A percentile compares a stretch with the other conserved stretches of the same genome.
Evolutionary conservation across 2,797 vertebrate genomes (phyloP).

Genomic region (Mormyrops attenuatus): DNA sequence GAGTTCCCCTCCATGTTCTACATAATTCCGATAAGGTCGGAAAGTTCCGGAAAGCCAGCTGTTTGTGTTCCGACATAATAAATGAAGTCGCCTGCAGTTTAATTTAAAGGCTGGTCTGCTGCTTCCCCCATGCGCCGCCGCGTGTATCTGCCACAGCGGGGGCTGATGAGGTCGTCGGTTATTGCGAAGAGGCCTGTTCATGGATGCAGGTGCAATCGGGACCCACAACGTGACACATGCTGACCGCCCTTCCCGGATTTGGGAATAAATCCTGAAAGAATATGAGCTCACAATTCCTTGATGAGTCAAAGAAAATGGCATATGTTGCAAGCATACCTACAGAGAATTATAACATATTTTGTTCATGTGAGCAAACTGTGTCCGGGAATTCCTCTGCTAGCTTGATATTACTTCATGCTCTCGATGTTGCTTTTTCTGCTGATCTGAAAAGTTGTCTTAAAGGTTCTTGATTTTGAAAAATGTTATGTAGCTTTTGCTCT

Average conservation of each 20-base stretch:
- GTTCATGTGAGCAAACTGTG: neutral
- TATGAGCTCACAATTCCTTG: neutral
- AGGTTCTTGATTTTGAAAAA: neutral
- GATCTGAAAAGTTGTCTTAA: neutral
- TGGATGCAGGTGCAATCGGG: neutral
- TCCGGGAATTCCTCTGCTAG: neutral
- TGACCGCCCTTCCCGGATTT: neutral
- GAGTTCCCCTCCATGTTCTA: slow-evolving; percentile 18
- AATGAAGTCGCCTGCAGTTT: neutral
- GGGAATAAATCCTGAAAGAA: neutral
- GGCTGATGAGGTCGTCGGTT: neutral
- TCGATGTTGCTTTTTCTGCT: neutral
- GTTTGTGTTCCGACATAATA: slow-evolving; percentile 21
- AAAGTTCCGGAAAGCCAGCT: slow-evolving; percentile 14
- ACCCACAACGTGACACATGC: neutral
- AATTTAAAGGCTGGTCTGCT: slow-evolving; percentile 7
- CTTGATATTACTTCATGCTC: neutral
- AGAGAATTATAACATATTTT: neutral
- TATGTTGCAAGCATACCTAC: neutral
- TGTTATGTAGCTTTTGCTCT: neutral
- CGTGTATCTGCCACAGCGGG: neutral
- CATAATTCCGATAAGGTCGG: slow-evolving; percentile 8
- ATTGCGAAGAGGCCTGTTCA: neutral
- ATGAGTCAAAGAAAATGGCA: neutral
- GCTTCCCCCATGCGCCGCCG: neutral